phyloP scores from a whole-genome alignment of 2,888 invertebrate species.

The Agrochola circellaris region DNA sequence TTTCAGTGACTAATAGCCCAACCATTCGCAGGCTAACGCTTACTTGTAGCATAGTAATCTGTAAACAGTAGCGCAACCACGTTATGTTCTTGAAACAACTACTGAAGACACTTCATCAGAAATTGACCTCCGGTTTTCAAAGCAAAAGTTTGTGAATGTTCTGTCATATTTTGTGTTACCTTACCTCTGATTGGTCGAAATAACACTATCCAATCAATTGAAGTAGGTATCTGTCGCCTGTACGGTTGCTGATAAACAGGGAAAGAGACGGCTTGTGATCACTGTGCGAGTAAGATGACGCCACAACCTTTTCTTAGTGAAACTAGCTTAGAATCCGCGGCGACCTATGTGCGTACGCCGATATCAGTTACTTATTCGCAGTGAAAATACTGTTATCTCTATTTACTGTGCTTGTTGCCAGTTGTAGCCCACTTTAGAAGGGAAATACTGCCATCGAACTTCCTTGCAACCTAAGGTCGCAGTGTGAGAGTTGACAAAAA shows the following conservation, averaged over 20 bases:
- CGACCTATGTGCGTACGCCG: background rate
- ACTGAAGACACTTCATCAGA: background rate
- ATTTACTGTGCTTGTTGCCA: constrained; percentile 21
- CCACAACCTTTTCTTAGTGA: background rate
- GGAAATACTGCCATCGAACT: constrained; percentile 57
- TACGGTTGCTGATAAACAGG: background rate
- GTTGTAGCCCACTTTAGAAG: constrained; percentile 60
- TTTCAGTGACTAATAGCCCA: constrained; percentile 87
- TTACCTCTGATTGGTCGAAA: background rate
- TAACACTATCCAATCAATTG: background rate
- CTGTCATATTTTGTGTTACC: background rate
- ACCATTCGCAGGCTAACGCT: constrained; percentile 77
- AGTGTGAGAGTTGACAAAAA: constrained; percentile 54
- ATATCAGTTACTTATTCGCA: background rate
- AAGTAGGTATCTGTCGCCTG: background rate
- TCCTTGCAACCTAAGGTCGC: constrained; percentile 57
- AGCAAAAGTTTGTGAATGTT: background rate
- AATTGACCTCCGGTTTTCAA: background rate
- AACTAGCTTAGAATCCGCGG: background rate
- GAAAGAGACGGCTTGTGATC: background rate
- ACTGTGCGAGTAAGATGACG: background rate
- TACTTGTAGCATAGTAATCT: constrained; percentile 64
- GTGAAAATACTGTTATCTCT: constrained; percentile 34
- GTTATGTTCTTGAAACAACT: constrained; percentile 19
- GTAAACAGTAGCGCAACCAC: constrained; percentile 48